Evolutionary conservation across 2,797 vertebrate genomes (phyloP), one percentile per base, ranked within the genome.

Genomic region (Triplophysa bombifrons): DNA sequence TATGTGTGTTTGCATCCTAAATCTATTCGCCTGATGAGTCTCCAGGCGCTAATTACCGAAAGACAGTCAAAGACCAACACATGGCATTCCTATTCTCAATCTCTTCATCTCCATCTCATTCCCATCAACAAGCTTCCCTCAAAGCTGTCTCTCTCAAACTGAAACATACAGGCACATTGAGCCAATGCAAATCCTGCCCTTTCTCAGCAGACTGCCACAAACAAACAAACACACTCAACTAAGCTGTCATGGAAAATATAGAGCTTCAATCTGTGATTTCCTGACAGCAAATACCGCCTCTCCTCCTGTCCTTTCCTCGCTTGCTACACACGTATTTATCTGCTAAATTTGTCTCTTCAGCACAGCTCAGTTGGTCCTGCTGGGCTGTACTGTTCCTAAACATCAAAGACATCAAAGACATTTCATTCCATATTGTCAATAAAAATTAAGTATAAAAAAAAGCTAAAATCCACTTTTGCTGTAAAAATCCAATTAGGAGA

Each of bases 321-420:
- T 22, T 27, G 38, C 73, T 67, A 30, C 60, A 81, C 74, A 80
- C 48, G 53, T 55, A 72, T 84, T 74, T 76, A 75, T 75, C 25
- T 58, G 67, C 67, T 79, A 44, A 17, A 81, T 74, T 30, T 80
- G 69, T 78, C 44, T 87, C 74, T 82, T 81, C 55, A 84, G 75
- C 34, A 72, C 51, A 75, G 73, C 48, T 19, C 10, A 48, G 78
- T 56, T 81, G 76, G 89, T 88, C 90, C 87, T 55, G 68, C 80
- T 82, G 87, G 81, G 85, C 84, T 85, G 12, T 65, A 64, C 80
- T 48, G 63, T 70, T 80, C 61, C 53, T 76, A 70, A 41, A 85
- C 87, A 85, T 90, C 88, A 92, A 90, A 90, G 76, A 72, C 56
- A 41, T 69, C n/a, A n/a, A n/a, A n/a, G n/a, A n/a, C n/a, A n/a